phyloP scores from a whole-genome alignment of 2,888 invertebrate species.

The Archips crataeganus region DNA sequence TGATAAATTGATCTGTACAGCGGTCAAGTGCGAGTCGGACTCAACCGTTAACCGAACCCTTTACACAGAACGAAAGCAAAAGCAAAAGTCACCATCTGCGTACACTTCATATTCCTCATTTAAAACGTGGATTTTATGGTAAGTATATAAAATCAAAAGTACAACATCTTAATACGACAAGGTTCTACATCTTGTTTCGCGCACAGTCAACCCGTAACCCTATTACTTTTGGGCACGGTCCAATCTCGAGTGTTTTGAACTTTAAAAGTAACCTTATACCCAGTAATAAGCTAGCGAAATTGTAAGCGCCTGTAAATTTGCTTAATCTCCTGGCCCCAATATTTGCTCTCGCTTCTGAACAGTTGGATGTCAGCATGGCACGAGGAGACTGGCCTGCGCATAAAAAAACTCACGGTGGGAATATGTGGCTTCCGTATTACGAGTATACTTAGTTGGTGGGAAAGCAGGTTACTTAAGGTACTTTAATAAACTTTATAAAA shows the following conservation, averaged over 20 bases:
- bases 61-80: too few relatives aligned
- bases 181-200: not conserved
- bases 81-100: too few relatives aligned
- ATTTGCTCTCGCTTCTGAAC: constrained; percentile 7
- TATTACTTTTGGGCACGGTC: not conserved
- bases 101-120: not conserved
- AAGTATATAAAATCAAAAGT: not conserved
- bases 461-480: too few relatives aligned
- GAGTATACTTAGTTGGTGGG: too few relatives aligned
- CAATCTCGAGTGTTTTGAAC: not conserved
- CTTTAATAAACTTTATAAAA: too few relatives aligned
- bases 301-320: constrained; percentile 8
- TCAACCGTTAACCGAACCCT: too few relatives aligned
- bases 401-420: too few relatives aligned
- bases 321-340: constrained; percentile 9
- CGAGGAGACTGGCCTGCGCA: not conserved
- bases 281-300: not conserved
- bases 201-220: not conserved
- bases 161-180: not conserved
- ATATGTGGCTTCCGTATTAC: too few relatives aligned
- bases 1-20: too few relatives aligned
- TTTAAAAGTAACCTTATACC: not conserved
- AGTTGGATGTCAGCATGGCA: not conserved
- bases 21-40: too few relatives aligned
- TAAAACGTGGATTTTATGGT: not conserved